Percentiles rank a stretch among this genome's conserved stretches.
Evolutionary conservation across 2,888 invertebrate genomes (phyloP).

Genomic region (Dynastes maya): DNA sequence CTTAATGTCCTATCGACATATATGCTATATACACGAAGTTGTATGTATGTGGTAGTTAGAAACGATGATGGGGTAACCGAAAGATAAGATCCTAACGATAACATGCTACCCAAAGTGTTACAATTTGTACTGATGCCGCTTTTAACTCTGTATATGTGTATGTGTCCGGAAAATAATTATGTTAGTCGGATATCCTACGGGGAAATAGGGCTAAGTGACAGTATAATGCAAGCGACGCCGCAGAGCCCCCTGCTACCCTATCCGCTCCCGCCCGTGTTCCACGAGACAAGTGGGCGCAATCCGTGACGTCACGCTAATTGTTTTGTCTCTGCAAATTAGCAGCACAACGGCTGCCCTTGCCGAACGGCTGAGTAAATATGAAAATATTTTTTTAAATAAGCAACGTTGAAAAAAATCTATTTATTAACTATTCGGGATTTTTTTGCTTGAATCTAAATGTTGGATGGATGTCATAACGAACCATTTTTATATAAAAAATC

Average conservation of each 20-base stretch:
- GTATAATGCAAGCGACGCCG: constrained; percentile 60
- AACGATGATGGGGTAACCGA: constrained; percentile 20
- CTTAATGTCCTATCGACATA: no score
- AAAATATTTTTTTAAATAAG: background rate
- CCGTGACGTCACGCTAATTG: constrained; percentile 62
- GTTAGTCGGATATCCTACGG: constrained; percentile 61
- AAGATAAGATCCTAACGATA: constrained; percentile 41
- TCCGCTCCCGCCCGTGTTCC: constrained; percentile 56
- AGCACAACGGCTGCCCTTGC: background rate
- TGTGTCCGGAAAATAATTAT: constrained; percentile 56
- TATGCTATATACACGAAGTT: no score
- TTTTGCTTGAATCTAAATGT: no score
- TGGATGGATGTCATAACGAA: no score
- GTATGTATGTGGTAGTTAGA: background rate
- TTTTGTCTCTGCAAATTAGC: constrained; percentile 51
- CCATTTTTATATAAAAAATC: no score
- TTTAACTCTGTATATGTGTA: constrained; percentile 24
- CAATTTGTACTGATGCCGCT: constrained; percentile 52
- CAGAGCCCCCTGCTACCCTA: constrained; percentile 60
- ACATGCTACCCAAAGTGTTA: constrained; percentile 53
- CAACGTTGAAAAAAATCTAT: no score
- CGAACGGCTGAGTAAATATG: constrained; percentile 12
- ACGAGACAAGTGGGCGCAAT: constrained; percentile 59
- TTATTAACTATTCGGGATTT: no score
- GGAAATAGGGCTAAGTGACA: constrained; percentile 64